phyloP scores from a whole-genome alignment of 2,888 invertebrate species.

The Phania funesta region DNA sequence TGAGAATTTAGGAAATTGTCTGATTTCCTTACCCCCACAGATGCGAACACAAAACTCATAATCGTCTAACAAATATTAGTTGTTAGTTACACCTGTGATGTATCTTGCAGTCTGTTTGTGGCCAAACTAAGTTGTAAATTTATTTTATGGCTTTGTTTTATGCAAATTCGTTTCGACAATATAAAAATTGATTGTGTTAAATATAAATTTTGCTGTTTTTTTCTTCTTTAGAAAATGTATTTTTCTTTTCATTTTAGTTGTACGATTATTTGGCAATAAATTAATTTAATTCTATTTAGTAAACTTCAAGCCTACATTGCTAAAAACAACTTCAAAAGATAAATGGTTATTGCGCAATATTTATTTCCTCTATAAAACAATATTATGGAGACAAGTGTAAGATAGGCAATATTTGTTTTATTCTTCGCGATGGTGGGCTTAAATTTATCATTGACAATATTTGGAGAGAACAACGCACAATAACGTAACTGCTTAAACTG shows the following conservation, averaged over 20 bases:
- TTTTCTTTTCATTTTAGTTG: neutral
- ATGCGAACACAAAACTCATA: neutral
- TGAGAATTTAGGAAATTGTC: neutral
- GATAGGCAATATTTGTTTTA: slow-evolving; percentile 6
- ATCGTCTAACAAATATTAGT: slow-evolving; percentile 6
- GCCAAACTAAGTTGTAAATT: slow-evolving; percentile 32
- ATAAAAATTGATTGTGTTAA: slow-evolving; percentile 43
- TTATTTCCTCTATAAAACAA: slow-evolving; percentile 14
- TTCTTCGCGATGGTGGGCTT: slow-evolving; percentile 12
- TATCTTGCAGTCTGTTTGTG: neutral
- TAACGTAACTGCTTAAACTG: neutral
- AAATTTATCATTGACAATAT: neutral
- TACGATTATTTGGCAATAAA: slow-evolving; percentile 29
- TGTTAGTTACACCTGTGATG: slow-evolving; percentile 54
- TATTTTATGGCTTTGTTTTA: slow-evolving; percentile 47
- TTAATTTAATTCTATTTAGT: slow-evolving; percentile 14
- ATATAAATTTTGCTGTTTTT: neutral
- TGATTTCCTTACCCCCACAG: neutral
- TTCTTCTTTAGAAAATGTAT: neutral
- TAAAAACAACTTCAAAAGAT: slow-evolving; percentile 23
- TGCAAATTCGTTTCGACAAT: slow-evolving; percentile 20
- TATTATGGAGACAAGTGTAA: slow-evolving; percentile 30
- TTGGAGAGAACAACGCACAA: neutral
- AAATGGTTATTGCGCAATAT: slow-evolving; percentile 41
- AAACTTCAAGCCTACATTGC: slow-evolving; percentile 38